A percentile compares a stretch with the other conserved stretches of the same genome.
Conservation (phyloP, 1,140 invertebrate species). For the Bombus soroeensis region DNA sequence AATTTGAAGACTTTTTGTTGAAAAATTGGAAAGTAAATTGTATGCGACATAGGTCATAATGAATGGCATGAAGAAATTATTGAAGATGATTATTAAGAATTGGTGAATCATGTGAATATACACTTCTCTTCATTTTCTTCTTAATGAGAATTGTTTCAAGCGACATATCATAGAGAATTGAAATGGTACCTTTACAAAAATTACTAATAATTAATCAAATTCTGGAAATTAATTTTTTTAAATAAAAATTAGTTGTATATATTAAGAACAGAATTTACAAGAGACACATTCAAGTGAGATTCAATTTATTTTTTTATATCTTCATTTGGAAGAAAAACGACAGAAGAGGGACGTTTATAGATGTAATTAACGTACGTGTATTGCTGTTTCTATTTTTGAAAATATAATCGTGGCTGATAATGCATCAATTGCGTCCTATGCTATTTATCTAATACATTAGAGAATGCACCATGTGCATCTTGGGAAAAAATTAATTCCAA, state of each 20-base stretch:
- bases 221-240: neutral
- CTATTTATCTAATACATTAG: neutral
- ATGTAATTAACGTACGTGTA: constrained; percentile 3
- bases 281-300: neutral
- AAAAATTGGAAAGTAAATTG: neutral
- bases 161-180: neutral
- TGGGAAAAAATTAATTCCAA: neutral
- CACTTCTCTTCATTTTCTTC: neutral
- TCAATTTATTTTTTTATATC: too few relatives aligned
- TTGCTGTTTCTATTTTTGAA: constrained; percentile 15
- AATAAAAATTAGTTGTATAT: neutral
- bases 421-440: neutral
- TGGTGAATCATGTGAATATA: neutral
- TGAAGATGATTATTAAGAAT: neutral
- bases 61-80: neutral
- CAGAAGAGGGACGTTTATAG: neutral
- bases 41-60: neutral
- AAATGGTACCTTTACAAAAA: neutral
- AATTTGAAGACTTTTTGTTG: neutral
- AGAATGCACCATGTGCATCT: neutral
- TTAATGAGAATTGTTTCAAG: neutral
- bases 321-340: neutral
- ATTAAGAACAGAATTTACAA: neutral
- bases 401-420: neutral
- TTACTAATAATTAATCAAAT: neutral